Percentiles rank a stretch among this genome's conserved stretches.
Evolutionary conservation across 1,140 invertebrate species (phyloP).

Genomic region (Microplitis demolitor): DNA sequence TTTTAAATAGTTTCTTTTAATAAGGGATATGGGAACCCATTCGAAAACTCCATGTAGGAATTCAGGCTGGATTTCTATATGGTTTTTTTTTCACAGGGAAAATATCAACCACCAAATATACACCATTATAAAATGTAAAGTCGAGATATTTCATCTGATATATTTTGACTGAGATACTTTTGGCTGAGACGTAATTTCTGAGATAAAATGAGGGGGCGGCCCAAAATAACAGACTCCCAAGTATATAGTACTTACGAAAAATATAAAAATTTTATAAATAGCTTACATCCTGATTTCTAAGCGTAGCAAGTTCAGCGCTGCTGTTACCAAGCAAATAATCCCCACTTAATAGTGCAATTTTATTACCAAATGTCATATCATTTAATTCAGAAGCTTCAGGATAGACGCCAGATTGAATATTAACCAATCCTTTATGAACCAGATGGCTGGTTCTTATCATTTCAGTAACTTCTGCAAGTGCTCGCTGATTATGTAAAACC

Average conservation of each 20-base stretch:
- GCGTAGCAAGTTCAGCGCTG: slow-evolving; percentile 81
- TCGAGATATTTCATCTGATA: no score
- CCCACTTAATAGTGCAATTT: slow-evolving; percentile 90
- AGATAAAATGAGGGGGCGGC: not conserved
- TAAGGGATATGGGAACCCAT: no score
- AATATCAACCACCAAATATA: no score
- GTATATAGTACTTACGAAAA: not conserved
- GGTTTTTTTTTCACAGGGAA: no score
- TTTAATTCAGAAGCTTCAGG: slow-evolving; percentile 64
- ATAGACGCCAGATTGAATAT: slow-evolving; percentile 70
- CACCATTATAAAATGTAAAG: no score
- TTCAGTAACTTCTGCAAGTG: slow-evolving; percentile 93
- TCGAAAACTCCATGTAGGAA: no score
- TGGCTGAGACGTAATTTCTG: no score
- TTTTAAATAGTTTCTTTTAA: no score
- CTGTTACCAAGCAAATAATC: slow-evolving; percentile 92
- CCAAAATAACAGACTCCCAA: not conserved
- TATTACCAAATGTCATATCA: slow-evolving; percentile 93
- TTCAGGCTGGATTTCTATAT: no score
- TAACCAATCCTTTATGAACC: slow-evolving; percentile 90
- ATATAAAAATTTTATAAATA: slow-evolving; percentile 1
- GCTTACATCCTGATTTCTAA: slow-evolving; percentile 74
- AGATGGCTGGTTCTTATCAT: slow-evolving; percentile 97
- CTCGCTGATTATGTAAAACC: slow-evolving; percentile 82
- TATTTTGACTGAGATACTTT: no score